Evolutionary conservation across 1,140 invertebrate species (phyloP).

Genomic region (Cotesia glomerata): DNA sequence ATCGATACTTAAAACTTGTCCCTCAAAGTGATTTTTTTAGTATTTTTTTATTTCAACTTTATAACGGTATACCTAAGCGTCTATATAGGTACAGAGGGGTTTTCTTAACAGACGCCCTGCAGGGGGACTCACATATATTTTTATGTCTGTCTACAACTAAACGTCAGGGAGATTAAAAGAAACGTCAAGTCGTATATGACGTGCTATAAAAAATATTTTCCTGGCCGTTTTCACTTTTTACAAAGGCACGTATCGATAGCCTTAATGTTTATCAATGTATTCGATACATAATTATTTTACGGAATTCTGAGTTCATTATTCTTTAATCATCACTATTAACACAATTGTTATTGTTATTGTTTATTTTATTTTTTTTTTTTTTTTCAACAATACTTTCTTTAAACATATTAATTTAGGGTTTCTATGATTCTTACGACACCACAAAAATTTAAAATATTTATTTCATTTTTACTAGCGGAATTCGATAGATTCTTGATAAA

Average conservation of each 20-base stretch:
- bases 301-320: slow-evolving; percentile 22
- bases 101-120: slow-evolving; percentile 16
- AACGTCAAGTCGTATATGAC: slow-evolving; percentile 17
- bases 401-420: too few relatives aligned
- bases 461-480: too few relatives aligned
- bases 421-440: too few relatives aligned
- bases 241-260: neutral
- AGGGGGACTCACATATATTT: slow-evolving; percentile 44
- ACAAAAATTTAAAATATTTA: too few relatives aligned
- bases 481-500: too few relatives aligned
- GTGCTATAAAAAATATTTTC: slow-evolving; percentile 31
- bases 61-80: neutral
- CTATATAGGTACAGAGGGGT: neutral
- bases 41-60: neutral
- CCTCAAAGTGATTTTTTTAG: neutral
- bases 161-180: slow-evolving; percentile 27
- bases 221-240: slow-evolving; percentile 14
- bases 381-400: too few relatives aligned
- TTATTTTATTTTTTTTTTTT: too few relatives aligned
- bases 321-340: neutral
- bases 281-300: slow-evolving; percentile 22
- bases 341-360: too few relatives aligned
- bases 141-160: slow-evolving; percentile 42
- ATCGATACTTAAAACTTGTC: slow-evolving; percentile 14
- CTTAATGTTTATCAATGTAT: neutral